Base-by-base conservation (phyloP, 2,888 invertebrate genomes). In the Himalopsyche anomala region DNA sequence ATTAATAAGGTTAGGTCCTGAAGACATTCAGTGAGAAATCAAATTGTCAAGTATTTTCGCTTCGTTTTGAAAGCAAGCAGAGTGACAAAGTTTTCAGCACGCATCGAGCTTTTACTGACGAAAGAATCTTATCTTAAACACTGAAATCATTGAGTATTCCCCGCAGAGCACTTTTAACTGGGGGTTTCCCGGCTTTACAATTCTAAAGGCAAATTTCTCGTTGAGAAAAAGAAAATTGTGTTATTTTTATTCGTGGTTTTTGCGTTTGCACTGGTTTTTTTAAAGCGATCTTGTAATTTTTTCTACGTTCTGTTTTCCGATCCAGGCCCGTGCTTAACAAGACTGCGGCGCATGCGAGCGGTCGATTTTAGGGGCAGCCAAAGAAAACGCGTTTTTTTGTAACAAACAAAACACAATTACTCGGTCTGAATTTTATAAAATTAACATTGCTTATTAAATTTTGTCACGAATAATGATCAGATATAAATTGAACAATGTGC, bases 111-210 rank as follows among this genome's bases (percentile, higher is more conserved):
- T 62, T 62, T 62, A 62, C 62, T 28, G 62, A 19, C 62, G 62
- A 62, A 19, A 62, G 56, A 62, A n/a, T n/a, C 19, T 62, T 62
- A 62, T 62, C 51, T 62, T 62, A 62, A 62, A 62, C 62, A 62
- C 62, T 62, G 62, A n/a, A 62, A 62, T 19, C 62, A 62, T 62
- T 62, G 62, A 11, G 28, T 62, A 62, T 62, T 62, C 62, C 62
- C 62, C 3, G n/a, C 28, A 28, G 62, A 62, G 28, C 15, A 19
- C 5, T 62, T 62, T 19, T 62, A 62, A 62, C 62, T 19, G 28
- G 19, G 62, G n/a, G 19, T 62, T 62, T 62, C 19, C 19, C 62
- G 62, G 62, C 19, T 11, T 62, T 62, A 62, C 19, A 62, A 62
- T 62, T 8, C 62, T 19, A 19, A 19, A 8, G 62, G 28, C 62